These are phyloP conservation scores for Pelochelys cantorii DNA, from an alignment of 2,797 vertebrate genomes.

Conservation along the genomic window DNA sequence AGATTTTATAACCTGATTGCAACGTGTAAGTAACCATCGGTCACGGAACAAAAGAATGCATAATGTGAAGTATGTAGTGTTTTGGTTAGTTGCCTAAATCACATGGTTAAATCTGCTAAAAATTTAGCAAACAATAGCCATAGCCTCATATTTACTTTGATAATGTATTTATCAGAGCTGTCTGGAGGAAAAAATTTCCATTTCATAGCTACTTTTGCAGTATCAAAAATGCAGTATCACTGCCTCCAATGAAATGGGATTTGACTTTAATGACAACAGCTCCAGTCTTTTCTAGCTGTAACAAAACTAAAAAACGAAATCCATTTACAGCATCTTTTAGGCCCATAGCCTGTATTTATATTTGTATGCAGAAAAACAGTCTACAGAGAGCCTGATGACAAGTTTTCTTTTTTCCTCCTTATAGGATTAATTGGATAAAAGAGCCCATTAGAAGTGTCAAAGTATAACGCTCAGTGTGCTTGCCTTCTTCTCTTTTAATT, in stretches of 20 bases:
- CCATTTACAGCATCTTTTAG: neutral
- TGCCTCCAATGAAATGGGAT: neutral
- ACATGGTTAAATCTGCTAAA: neutral
- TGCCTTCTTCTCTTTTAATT: neutral
- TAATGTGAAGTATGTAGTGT: neutral
- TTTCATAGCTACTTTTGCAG: neutral
- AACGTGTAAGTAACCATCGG: neutral
- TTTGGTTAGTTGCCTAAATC: neutral
- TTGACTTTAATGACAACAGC: neutral
- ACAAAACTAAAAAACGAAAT: neutral
- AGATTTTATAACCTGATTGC: neutral
- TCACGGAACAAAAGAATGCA: neutral
- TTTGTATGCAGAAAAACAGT: neutral
- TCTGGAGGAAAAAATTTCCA: neutral
- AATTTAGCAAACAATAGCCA: neutral
- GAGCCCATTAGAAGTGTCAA: neutral
- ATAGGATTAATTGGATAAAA: neutral
- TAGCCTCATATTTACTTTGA: accelerated
- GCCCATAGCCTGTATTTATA: neutral
- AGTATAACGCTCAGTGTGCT: neutral
- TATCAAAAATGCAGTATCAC: neutral
- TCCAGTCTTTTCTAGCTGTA: neutral
- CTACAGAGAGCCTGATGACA: neutral
- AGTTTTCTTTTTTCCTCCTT: neutral
- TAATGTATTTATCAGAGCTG: neutral